Base-by-base conservation (phyloP, 2,888 invertebrate genomes). In the Noctua comes region DNA sequence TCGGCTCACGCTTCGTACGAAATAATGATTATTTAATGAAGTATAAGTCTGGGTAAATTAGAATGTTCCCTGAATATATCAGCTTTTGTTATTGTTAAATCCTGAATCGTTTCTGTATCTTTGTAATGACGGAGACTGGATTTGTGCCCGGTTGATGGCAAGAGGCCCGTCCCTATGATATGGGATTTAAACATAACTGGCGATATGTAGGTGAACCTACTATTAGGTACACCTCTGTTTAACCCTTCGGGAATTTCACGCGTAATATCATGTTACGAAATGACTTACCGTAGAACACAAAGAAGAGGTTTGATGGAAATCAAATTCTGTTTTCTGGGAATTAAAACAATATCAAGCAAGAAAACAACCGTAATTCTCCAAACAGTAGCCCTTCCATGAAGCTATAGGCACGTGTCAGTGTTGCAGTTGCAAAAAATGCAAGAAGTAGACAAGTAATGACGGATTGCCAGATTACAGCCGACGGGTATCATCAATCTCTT, bases 21-120 rank as follows among this genome's bases (percentile, higher is more conserved):
- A 93, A 94, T 93, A 91, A 95, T 95, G 92, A 90, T 91, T 90
- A 88, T 93, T 92, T 93, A 92, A 95, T 95, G 89, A 92, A 93
- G 88, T 91, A 84, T 76, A 84, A 79, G 73, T 74, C 83, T 82
- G 84, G 76, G 83, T 86, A 79, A 80, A 82, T 88, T 80, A 83
- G n/a, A 74, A 72, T 86, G 57, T 71, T 75, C 57, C 31, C 11
- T n/a, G 18, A 16, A 74, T 57, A 64, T 43, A n/a, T 48, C 0
- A 40, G 59, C 1, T 73, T 76, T 31, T 27, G 70, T 68, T 40
- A n/a, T 76, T 73, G 31, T 84, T 76, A 7, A 69, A 62, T 62
- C 21, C 16, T 36, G 48, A 43, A 54, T 70, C 43, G 16, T 70
- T 65, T 46, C 21, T 24, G 21, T 36, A 46, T 27, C 13, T 57